These are phyloP conservation scores for Rhaphigaster nebulosa DNA, from an alignment of 2,888 invertebrate genomes.

Conservation along the genomic window DNA sequence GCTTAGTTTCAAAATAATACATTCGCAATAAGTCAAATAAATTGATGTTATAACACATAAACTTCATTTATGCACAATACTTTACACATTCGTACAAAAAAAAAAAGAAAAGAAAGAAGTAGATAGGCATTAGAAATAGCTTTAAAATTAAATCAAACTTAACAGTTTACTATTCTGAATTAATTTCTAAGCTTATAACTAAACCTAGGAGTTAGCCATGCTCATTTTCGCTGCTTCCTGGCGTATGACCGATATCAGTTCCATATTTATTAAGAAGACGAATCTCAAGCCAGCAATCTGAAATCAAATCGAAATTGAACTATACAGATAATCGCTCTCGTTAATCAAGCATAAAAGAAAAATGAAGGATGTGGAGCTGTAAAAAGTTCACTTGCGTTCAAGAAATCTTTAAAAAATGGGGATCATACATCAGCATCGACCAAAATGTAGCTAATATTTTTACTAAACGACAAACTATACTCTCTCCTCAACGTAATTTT, in stretches of 20 bases:
- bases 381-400: too few species aligned
- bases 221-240: conserved; percentile 86
- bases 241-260: conserved; percentile 88
- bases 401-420: too few species aligned
- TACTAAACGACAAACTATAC: too few species aligned
- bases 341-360: background rate
- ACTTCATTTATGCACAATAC: conserved; percentile 3
- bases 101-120: background rate
- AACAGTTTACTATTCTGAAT: background rate
- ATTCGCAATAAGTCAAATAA: background rate
- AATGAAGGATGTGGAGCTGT: background rate
- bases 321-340: background rate
- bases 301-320: conserved; percentile 65
- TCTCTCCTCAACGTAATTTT: too few species aligned
- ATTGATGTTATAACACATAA: background rate
- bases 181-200: background rate
- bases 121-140: background rate
- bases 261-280: conserved; percentile 93
- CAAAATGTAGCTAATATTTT: too few species aligned
- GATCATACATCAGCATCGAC: too few species aligned
- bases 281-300: conserved; percentile 92
- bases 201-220: conserved; percentile 70
- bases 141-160: background rate
- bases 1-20: conserved; percentile 7
- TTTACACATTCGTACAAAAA: background rate